These are phyloP conservation scores for Megaceryle alcyon DNA, from an alignment of 2,797 vertebrate species.

Conservation along the genomic window DNA sequence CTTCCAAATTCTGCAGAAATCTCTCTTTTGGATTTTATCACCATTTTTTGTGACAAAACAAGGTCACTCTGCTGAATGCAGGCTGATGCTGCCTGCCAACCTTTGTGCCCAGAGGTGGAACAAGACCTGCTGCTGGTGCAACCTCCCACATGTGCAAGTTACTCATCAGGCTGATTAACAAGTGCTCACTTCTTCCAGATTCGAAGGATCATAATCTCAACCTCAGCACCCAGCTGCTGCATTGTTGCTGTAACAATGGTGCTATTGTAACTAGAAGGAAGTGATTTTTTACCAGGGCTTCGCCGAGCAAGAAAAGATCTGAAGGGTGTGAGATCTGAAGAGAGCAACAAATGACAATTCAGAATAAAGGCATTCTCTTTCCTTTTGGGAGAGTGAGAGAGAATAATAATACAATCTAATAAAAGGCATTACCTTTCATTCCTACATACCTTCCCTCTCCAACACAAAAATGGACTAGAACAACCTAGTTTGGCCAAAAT, in stretches of 20 bases:
- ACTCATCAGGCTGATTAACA: neutral
- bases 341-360: neutral
- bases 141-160: neutral
- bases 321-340: neutral
- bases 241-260: neutral
- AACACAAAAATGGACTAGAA: neutral
- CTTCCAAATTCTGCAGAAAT: conserved; percentile 20
- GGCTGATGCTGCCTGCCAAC: neutral
- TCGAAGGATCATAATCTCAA: neutral
- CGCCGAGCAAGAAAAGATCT: neutral
- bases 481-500: neutral
- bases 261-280: neutral
- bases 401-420: neutral
- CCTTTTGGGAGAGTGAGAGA: neutral
- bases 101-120: neutral
- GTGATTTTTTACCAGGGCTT: neutral
- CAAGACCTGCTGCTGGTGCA: neutral
- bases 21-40: neutral
- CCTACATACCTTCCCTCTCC: neutral
- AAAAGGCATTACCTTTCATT: neutral
- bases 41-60: neutral
- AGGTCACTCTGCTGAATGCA: neutral
- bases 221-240: neutral
- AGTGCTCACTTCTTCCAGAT: neutral
- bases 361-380: neutral